Base-by-base conservation (phyloP, 2,888 invertebrate genomes). In the Sialis fuliginosa region DNA sequence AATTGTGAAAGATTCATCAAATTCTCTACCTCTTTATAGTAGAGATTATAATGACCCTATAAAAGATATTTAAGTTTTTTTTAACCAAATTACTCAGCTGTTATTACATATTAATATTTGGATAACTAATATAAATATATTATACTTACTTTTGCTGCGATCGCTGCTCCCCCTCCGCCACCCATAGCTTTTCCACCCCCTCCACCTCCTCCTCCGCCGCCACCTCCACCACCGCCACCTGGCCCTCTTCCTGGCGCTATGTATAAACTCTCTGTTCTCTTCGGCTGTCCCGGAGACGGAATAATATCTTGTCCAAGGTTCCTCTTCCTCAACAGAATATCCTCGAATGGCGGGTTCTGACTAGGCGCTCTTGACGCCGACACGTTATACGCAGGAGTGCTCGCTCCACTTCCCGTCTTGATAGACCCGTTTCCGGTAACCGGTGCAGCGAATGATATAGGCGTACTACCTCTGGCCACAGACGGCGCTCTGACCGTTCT, bases 241-340 rank as follows among this genome's bases (percentile, higher is more conserved):
- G 59, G 60, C 50, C 71, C 60, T 50, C 71, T 69, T 52, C 67
- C 70, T 44, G 77, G 76, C 57, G 72, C 69, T 57, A 88, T 78
- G 66, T 81, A 90, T 57, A 91, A 72, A 62, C 90, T 90, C 67
- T 91, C 91, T 52, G 90, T 90, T 59, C 91, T 76, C 66, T 91
- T 90, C 49, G 90, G 90, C 64, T 89, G 87, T 58, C 81, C 81
- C 49, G 77, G 80, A 55, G 89, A 89, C 51, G 89, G 88, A 58
- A 87, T 77, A 63, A 90, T 89, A 62, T 90, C 90, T 68, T 90
- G 90, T 51, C 88, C 88, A 48, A 89, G 72, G 54, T 74, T 80
- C 57, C 86, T 74, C 63, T 87, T 86, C 60, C 83, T 74, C 57
- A 89, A 62, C 51, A 88, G 72, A 46, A 86, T 79, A 47, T 88